Percentiles rank a stretch among this genome's conserved stretches.
Evolutionary conservation across 2,113 vertebrate species (phyloP).

Genomic region (Mungos mungo): DNA sequence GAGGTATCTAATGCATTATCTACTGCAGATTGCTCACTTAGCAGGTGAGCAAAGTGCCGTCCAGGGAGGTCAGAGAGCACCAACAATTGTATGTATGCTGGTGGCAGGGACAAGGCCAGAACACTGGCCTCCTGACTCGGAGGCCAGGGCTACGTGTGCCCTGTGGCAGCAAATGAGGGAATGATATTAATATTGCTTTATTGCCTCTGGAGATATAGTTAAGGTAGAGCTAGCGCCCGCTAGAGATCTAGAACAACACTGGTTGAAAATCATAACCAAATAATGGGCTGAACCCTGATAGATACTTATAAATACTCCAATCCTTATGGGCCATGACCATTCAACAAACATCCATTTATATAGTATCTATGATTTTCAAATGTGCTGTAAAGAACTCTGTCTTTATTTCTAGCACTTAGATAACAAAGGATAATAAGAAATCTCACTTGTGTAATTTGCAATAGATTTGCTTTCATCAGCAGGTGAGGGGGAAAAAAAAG

Average conservation of each 20-base stretch:
- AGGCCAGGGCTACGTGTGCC: background rate
- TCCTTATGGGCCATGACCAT: background rate
- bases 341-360: background rate
- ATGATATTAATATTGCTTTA: background rate
- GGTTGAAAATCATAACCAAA: background rate
- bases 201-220: background rate
- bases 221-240: background rate
- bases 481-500: conserved; percentile 26
- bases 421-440: conserved; percentile 46
- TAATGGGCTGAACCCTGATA: background rate
- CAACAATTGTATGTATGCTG: background rate
- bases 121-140: background rate
- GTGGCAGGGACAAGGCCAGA: background rate
- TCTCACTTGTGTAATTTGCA: conserved; percentile 46
- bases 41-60: background rate
- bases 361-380: background rate
- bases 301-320: conserved; percentile 34
- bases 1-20: conserved; percentile 15
- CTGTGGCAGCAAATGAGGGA: background rate
- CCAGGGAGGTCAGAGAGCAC: background rate
- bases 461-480: conserved; percentile 53
- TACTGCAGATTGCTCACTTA: conserved; percentile 2
- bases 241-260: background rate
- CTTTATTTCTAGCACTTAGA: conserved; percentile 32
- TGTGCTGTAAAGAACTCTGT: background rate